phyloP scores from a whole-genome alignment of 2,888 invertebrate species.

The Graphium colonna region DNA sequence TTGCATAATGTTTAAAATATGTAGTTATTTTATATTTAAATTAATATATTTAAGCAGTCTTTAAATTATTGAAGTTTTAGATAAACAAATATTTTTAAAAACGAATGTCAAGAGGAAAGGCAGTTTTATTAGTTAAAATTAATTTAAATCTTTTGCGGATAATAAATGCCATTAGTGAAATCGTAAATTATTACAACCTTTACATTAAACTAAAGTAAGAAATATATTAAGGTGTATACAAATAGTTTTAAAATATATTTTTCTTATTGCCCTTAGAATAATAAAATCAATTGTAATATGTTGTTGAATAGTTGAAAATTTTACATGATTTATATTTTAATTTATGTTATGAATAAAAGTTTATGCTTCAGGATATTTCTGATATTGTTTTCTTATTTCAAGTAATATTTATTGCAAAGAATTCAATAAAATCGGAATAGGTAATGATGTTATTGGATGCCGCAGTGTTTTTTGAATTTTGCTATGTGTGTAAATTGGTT shows the following conservation, averaged over 20 bases:
- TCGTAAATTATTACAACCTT: slow-evolving; percentile 30
- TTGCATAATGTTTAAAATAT: too few species aligned
- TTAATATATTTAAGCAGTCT: slow-evolving; percentile 24
- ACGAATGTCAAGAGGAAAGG: slow-evolving; percentile 35
- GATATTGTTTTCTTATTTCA: slow-evolving; percentile 31
- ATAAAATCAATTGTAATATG: slow-evolving; percentile 47
- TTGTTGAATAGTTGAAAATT: slow-evolving; percentile 72
- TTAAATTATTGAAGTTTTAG: slow-evolving; percentile 28
- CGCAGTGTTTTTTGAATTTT: too few species aligned
- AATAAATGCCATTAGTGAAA: slow-evolving; percentile 66
- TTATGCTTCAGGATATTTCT: slow-evolving; percentile 49
- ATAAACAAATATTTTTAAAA: slow-evolving; percentile 24
- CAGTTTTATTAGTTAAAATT: slow-evolving; percentile 19
- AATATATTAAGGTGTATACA: slow-evolving; percentile 30
- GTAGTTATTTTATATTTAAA: slow-evolving; percentile 31
- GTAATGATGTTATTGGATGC: too few species aligned
- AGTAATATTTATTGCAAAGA: too few species aligned
- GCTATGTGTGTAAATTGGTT: too few species aligned
- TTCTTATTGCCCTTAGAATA: slow-evolving; percentile 39
- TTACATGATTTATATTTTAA: slow-evolving; percentile 76
- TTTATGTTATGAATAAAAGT: slow-evolving; percentile 72
- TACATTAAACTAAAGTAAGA: slow-evolving; percentile 4
- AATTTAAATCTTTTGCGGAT: slow-evolving; percentile 21
- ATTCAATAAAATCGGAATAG: too few species aligned
- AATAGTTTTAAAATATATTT: slow-evolving; percentile 33